Evolutionary conservation across 2,113 vertebrate genomes (phyloP), one percentile per base, ranked within the genome.

Genomic region (Pampusana beccarii): DNA sequence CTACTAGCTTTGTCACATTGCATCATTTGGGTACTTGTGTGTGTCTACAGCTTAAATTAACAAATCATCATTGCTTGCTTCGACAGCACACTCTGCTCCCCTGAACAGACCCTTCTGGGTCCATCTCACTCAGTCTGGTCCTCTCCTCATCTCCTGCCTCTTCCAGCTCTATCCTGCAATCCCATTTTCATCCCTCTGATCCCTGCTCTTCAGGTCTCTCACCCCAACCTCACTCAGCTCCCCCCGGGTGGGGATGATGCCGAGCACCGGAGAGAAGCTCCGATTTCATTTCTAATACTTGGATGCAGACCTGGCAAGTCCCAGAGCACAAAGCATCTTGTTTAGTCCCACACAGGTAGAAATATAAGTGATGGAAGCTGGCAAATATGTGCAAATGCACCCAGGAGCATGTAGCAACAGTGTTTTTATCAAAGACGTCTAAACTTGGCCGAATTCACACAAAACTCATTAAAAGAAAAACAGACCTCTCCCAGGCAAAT

Each of bases 401-500:
- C 51, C 60, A 62, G 69, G 72, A 90, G n/a, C 58, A 57, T 19
- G 61, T 60, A 88, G 44, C 61, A 79, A 51, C 7, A 19, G 8
- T 48, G 33, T 25, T 95, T 88, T 87, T 87, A 86, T 89, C 73
- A 85, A 65, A 78, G 75, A 70, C 64, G 25, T 73, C 53, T 91
- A 65, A 92, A 72, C 19, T 69, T 87, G n/a, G 50, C 73, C 70
- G 58, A 72, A 88, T 78, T 90, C 57, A 78, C 57, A 53, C 6
- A 80, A 93, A 93, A 91, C 71, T 81, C 66, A 72, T 92, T 91
- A 79, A 61, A 92, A 75, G 33, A 56, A 92, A 91, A 87, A 24
- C 61, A 91, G 17, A 56, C 86, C 4, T 71, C 48, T 94, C 34
- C 33, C 51, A 84, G 77, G 62, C 40, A 96, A 87, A 93, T 93